phyloP scores from a whole-genome alignment of 2,888 invertebrate species.

The Acheta domesticus region DNA sequence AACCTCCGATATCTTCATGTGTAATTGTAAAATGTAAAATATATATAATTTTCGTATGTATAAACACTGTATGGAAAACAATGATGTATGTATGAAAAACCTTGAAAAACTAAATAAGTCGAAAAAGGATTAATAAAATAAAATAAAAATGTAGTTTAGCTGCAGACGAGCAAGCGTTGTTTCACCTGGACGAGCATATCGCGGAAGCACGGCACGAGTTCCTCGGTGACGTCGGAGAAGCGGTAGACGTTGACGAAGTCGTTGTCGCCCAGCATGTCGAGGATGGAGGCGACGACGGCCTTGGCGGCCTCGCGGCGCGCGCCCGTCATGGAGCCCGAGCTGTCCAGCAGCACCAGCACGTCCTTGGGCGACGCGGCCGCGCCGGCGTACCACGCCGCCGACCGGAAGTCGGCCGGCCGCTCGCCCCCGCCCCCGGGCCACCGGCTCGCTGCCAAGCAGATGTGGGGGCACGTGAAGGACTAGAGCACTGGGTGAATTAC shows the following conservation, averaged over 20 bases:
- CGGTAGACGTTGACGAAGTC: slow-evolving; percentile 95
- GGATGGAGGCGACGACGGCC: slow-evolving; percentile 80
- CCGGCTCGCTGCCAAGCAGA: background rate
- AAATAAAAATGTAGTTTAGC: too few species aligned
- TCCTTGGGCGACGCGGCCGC: slow-evolving; percentile 61
- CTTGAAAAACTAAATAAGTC: too few species aligned
- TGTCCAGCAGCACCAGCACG: slow-evolving; percentile 88
- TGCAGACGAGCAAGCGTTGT: background rate
- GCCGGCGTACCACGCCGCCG: slow-evolving; percentile 56
- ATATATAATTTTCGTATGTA: too few species aligned
- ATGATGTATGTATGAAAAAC: too few species aligned
- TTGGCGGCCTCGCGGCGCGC: slow-evolving; percentile 80
- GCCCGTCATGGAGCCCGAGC: slow-evolving; percentile 81
- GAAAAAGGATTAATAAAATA: too few species aligned
- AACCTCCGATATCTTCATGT: too few species aligned
- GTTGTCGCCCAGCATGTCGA: slow-evolving; percentile 93
- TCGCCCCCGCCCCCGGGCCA: background rate
- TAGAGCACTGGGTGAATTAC: too few species aligned
- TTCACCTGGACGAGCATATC: slow-evolving; percentile 81
- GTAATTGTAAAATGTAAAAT: too few species aligned
- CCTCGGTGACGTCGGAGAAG: slow-evolving; percentile 79
- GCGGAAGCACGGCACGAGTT: slow-evolving; percentile 86
- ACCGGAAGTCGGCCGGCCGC: slow-evolving; percentile 53
- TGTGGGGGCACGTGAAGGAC: slow-evolving; percentile 43
- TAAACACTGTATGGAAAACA: too few species aligned